A percentile compares a stretch with the other conserved stretches of the same genome.
Conservation (phyloP, 2,113 vertebrate genomes). For the Paradoxurus hermaphroditus region DNA sequence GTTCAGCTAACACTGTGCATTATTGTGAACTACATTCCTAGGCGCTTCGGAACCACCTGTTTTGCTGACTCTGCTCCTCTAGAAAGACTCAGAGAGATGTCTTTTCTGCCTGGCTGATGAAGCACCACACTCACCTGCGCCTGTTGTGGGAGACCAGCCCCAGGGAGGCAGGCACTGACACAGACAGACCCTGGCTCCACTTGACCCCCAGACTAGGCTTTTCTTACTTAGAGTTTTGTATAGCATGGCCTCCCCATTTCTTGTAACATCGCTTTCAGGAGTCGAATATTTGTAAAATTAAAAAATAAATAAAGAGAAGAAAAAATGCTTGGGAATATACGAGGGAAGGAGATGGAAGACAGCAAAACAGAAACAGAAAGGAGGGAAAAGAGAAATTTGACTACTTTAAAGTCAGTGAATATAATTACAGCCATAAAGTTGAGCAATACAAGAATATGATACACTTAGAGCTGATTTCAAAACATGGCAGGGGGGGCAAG, state of each 20-base stretch:
- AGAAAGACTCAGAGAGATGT: not conserved
- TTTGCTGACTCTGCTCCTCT: not conserved
- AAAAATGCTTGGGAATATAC: not conserved
- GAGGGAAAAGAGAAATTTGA: not conserved
- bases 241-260: not conserved
- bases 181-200: not conserved
- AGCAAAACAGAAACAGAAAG: not conserved
- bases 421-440: not conserved
- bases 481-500: not conserved
- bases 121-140: not conserved
- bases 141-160: not conserved
- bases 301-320: not conserved
- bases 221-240: not conserved
- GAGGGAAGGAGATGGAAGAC: not conserved
- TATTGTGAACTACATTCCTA: not conserved
- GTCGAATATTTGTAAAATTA: not conserved
- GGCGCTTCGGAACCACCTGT: not conserved
- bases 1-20: not conserved
- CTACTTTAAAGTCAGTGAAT: not conserved
- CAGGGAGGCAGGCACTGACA: no score
- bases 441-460: not conserved
- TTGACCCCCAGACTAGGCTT: not conserved
- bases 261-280: not conserved
- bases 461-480: not conserved
- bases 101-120: not conserved